A percentile compares a stretch with the other conserved stretches of the same genome.
phyloP scores from a whole-genome alignment of 2,797 vertebrate genomes.

The Sparidentex hasta region DNA sequence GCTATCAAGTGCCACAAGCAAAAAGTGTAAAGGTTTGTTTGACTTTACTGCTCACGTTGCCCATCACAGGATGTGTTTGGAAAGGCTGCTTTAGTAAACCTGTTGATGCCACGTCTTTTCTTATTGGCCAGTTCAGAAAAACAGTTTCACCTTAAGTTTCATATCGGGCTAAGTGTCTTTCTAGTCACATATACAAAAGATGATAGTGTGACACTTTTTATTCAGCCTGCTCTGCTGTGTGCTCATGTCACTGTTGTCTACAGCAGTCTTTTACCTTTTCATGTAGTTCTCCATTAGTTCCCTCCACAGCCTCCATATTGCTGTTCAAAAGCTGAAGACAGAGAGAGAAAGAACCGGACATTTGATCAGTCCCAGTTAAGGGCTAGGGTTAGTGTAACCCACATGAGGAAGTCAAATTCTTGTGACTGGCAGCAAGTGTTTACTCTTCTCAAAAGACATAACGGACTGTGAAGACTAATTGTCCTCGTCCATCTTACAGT shows the following conservation, averaged over 20 bases:
- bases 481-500: too few species aligned
- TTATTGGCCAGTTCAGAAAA: not conserved
- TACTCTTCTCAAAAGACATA: too few species aligned
- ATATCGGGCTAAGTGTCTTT: not conserved
- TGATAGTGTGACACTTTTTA: not conserved
- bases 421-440: too few species aligned
- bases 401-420: too few species aligned
- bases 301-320: constrained; percentile 50
- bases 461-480: too few species aligned
- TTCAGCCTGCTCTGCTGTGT: not conserved
- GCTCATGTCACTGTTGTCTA: not conserved
- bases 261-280: constrained; percentile 56
- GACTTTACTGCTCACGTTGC: too few species aligned
- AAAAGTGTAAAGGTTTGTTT: too few species aligned
- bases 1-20: too few species aligned
- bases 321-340: constrained; percentile 60
- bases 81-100: not conserved
- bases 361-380: constrained; percentile 5
- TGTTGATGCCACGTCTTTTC: not conserved
- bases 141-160: not conserved
- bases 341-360: not conserved
- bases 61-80: too few species aligned
- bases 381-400: too few species aligned
- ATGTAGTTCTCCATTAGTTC: constrained; percentile 54
- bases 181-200: not conserved